A percentile compares a stretch with the other conserved stretches of the same genome.
phyloP scores from a whole-genome alignment of 37 sponge, comb jelly and placozoan genomes.

The Crambe crambe region DNA sequence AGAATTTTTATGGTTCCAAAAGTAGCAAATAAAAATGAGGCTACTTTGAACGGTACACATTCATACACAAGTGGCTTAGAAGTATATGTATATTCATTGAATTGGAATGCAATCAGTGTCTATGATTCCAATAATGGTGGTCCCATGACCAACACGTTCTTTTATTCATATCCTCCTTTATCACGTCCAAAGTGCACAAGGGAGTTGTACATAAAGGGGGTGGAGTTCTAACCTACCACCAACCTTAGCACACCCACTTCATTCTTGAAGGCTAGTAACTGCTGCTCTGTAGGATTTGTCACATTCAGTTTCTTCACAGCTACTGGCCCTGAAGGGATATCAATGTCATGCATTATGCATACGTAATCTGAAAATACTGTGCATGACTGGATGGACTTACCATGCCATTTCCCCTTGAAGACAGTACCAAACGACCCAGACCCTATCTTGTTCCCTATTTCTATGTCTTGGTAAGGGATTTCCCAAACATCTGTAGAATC shows the following conservation, averaged over 20 bases:
- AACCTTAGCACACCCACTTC: slow-evolving; percentile 93
- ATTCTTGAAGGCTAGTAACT: slow-evolving; percentile 92
- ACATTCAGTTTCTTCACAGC: slow-evolving; percentile 98
- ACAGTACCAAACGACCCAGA: slow-evolving; percentile 99
- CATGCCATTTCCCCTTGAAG: slow-evolving; percentile 96
- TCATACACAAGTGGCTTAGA: not conserved
- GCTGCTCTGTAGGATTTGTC: slow-evolving; percentile 88
- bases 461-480: slow-evolving; percentile 63
- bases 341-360: too few species aligned
- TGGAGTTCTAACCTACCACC: too few species aligned
- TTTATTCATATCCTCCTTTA: too few species aligned
- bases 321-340: slow-evolving; percentile 80
- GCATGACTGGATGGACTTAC: too few species aligned
- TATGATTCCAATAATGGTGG: not conserved
- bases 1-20: too few species aligned
- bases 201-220: too few species aligned
- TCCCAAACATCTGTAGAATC: slow-evolving; percentile 74
- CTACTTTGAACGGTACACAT: not conserved
- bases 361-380: too few species aligned
- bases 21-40: too few species aligned
- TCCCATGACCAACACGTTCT: too few species aligned
- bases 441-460: slow-evolving; percentile 85
- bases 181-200: too few species aligned
- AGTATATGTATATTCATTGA: not conserved
- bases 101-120: not conserved